Conservation (phyloP, 2,113 vertebrate genomes). For the Athene noctua region DNA sequence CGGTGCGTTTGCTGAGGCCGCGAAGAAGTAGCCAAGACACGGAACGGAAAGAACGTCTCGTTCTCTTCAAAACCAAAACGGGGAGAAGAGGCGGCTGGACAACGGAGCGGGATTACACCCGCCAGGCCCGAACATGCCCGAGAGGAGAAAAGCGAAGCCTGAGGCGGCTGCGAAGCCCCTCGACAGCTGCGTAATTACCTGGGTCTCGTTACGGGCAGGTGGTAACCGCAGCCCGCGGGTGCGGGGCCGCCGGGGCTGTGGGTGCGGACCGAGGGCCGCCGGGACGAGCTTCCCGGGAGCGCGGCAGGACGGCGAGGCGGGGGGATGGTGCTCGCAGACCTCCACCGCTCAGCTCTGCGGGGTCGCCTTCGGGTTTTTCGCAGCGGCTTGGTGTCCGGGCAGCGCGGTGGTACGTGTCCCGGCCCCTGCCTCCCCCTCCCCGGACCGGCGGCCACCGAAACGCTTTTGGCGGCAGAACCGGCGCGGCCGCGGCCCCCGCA, state of each 20-base stretch:
- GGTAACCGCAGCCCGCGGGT: neutral
- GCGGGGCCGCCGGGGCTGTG: neutral
- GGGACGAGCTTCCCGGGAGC: neutral
- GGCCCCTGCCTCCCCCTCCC: no score
- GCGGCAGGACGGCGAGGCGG: neutral
- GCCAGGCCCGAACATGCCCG: neutral
- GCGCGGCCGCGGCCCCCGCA: no score
- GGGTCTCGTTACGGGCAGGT: neutral
- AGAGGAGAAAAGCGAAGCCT: neutral
- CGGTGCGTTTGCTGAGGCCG: neutral
- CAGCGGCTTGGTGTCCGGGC: neutral
- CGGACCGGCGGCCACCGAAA: neutral
- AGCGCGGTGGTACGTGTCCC: neutral
- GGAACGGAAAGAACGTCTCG: neutral
- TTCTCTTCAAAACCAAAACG: neutral
- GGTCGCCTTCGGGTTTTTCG: neutral
- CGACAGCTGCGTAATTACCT: neutral
- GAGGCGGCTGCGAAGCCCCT: neutral
- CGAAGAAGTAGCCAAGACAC: neutral
- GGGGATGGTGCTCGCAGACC: rapidly evolving
- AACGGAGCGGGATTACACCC: neutral
- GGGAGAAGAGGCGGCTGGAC: no score
- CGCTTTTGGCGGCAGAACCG: no score
- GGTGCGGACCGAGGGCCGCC: no score
- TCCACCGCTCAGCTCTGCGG: rapidly evolving